phyloP scores from a whole-genome alignment of 2,797 vertebrate species.

The Anguilla marmorata region DNA sequence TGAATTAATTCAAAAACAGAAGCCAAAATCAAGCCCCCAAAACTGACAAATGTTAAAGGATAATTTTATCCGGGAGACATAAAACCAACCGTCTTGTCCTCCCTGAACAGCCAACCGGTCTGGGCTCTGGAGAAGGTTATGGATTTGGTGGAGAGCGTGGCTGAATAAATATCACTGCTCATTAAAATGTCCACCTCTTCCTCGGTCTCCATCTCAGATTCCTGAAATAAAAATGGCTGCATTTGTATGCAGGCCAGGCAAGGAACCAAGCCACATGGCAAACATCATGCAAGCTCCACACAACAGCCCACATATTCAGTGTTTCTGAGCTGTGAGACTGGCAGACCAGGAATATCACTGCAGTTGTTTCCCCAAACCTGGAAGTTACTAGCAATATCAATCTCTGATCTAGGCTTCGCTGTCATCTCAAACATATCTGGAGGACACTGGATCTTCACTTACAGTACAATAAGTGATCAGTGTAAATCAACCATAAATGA shows the following conservation, averaged over 20 bases:
- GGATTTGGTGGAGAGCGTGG: slow-evolving; percentile 97
- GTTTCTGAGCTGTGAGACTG: not conserved
- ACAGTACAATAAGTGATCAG: not conserved
- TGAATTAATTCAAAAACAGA: not conserved
- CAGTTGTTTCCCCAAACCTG: no score
- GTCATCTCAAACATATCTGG: not conserved
- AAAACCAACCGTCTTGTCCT: slow-evolving; percentile 91
- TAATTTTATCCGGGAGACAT: not conserved
- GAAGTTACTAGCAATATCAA: not conserved
- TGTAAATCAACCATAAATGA: not conserved
- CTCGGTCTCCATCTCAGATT: slow-evolving; percentile 98
- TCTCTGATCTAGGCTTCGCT: not conserved
- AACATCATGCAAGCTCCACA: not conserved
- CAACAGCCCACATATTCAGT: not conserved
- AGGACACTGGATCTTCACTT: not conserved
- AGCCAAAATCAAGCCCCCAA: not conserved
- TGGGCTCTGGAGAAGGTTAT: slow-evolving; percentile 96
- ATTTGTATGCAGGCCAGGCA: slow-evolving; percentile 17
- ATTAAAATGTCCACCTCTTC: slow-evolving; percentile 99
- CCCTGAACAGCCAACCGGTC: slow-evolving; percentile 95
- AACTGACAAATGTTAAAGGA: not conserved
- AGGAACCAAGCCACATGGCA: slow-evolving; percentile 18
- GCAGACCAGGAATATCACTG: not conserved
- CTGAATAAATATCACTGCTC: slow-evolving; percentile 98
- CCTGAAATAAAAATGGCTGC: slow-evolving; percentile 66